Evolutionary conservation across 2,797 vertebrate species (phyloP).

Genomic region (Cossypha polioptera): DNA sequence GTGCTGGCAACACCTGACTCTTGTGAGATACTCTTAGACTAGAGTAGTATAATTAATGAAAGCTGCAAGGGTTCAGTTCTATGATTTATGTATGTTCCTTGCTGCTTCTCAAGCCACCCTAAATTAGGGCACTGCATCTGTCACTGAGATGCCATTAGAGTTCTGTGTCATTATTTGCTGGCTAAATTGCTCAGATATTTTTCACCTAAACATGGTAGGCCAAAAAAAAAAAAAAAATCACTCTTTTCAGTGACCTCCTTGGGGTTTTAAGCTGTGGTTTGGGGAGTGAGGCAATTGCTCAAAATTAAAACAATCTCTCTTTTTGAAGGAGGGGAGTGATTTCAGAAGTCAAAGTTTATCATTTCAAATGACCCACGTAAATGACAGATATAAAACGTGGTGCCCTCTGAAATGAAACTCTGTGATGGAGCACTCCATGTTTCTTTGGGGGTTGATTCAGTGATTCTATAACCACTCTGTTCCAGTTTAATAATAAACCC

Average conservation of each 20-base stretch:
- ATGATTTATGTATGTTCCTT: not conserved
- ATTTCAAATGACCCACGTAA: not conserved
- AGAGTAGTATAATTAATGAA: not conserved
- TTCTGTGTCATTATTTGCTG: not conserved
- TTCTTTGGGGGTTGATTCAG: slow-evolving; percentile 18
- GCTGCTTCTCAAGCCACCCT: not conserved
- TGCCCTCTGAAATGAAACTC: slow-evolving; percentile 30
- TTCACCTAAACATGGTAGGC: not conserved
- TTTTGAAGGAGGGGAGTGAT: slow-evolving; percentile 19
- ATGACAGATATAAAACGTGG: not conserved
- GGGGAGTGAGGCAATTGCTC: not conserved
- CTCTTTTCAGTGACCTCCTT: not conserved
- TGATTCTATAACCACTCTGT: not conserved
- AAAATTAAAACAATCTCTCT: slow-evolving; percentile 46
- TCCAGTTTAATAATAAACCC: slow-evolving; percentile 10
- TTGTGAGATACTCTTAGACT: not conserved
- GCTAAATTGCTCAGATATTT: not conserved
- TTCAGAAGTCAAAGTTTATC: not conserved
- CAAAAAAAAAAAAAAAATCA: not conserved
- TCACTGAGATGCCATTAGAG: not conserved
- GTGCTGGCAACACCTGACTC: not conserved
- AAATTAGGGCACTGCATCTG: not conserved
- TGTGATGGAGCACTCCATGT: accelerated
- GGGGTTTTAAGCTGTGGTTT: not conserved
- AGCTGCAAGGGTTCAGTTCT: not conserved